Base-by-base conservation (phyloP, 2,113 vertebrate species). In the Phrynosoma blainvillii region DNA sequence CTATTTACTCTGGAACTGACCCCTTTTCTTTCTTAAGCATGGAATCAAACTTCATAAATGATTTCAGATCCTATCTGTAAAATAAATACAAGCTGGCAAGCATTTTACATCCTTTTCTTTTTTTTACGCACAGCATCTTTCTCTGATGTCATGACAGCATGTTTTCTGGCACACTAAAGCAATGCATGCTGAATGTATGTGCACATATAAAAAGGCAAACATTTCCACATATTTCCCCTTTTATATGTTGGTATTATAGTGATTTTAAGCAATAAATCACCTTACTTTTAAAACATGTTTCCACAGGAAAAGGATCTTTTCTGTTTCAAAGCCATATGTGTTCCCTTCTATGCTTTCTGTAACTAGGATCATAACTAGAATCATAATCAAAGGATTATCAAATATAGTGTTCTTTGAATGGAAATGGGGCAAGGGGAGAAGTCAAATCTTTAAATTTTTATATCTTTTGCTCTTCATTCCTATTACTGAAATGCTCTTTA, bases 381-480 rank as follows among this genome's bases (percentile, higher is more conserved):
- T 84, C 13, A 62, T 62, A 62, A 62, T 62, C 59, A 62, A 62
- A 95, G 93, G 65, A 93, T 93, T 91, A 94, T 93, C 93, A 94
- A 95, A 93, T 93, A 90, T 93, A n/a, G 90, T 94, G 93, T 93
- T 92, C 89, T 93, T 21, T 74, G 80, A 93, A 92, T 90, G 90
- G 92, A 86, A 93, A 62, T 62, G 59, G 91, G 82, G 1, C 13
- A n/a, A 91, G 87, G 47, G 89, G 89, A 89, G 89, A 92, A 82
- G 91, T 87, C 93, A 92, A 94, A 94, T 95, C 95, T 93, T 95
- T 95, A 92, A 94, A 79, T 93, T 88, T 82, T 25, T 89, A 91
- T 94, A 91, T 90, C 91, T 95, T 96, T 95, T 95, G 91, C 94
- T 94, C 93, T 95, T 91, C 92, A 93, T 95, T 95, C 91, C 94